phyloP scores from a whole-genome alignment of 2,888 invertebrate species.

The Agonum fuliginosum region DNA sequence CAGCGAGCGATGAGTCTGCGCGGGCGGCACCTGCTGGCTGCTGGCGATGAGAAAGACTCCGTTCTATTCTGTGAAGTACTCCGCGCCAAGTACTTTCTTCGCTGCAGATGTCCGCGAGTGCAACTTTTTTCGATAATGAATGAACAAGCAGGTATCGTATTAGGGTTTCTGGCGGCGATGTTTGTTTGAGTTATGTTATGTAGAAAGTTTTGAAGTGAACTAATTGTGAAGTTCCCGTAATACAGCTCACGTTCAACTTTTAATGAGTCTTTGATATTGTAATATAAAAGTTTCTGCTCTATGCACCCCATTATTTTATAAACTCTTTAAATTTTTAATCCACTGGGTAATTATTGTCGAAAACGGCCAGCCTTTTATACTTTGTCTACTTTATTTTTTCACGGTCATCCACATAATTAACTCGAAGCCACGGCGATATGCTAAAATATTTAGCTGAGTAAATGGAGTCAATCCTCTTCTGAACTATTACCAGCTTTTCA shows the following conservation, averaged over 20 bases:
- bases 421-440: conserved; percentile 1
- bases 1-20: conserved; percentile 16
- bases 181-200: conserved; percentile 60
- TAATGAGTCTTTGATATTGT: conserved; percentile 61
- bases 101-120: conserved; percentile 48
- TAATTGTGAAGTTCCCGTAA: conserved; percentile 60
- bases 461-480: conserved; percentile 44
- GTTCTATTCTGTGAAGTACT: not conserved
- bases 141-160: conserved; percentile 58
- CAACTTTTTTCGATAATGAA: conserved; percentile 57
- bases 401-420: conserved; percentile 46
- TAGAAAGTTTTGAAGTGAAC: conserved; percentile 60
- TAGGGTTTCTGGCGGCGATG: conserved; percentile 56
- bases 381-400: conserved; percentile 29
- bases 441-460: conserved; percentile 18
- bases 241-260: conserved; percentile 60
- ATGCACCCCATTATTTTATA: conserved; percentile 60
- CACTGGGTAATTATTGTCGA: conserved; percentile 57
- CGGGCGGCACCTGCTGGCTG: not conserved
- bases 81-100: too few relatives aligned
- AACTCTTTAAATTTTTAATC: conserved; percentile 60
- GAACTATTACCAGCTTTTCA: conserved; percentile 40
- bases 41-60: not conserved
- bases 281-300: conserved; percentile 60
- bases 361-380: conserved; percentile 42